Base-by-base conservation (phyloP, 2,113 vertebrate genomes). In the Leiothrix lutea region DNA sequence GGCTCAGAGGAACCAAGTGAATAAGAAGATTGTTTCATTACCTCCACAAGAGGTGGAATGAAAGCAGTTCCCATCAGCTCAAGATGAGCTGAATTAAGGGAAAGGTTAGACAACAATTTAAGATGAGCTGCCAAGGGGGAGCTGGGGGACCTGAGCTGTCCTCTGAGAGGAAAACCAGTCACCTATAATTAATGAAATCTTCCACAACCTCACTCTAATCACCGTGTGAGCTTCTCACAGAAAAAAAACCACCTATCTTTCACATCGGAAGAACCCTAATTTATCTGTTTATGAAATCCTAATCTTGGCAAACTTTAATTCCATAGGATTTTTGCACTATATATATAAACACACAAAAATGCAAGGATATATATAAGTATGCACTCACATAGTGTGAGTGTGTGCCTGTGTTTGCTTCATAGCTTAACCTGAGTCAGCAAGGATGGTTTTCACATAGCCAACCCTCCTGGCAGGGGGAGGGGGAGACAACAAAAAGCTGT, bases 21-120 rank as follows among this genome's bases (percentile, higher is more conserved):
- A 99, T 98, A 98, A 98, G 98, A 98, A 98, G 98, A 98, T 98
- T 98, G 98, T 99, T 99, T 98, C 98, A 97, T 97, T 98, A 98
- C 98, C 98, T 98, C 98, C 97, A 98, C 97, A 98, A 98, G 98
- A 98, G 98, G 98, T 98, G 97, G 97, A 98, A 98, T 98, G 97
- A 99, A 98, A 98, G 98, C 97, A 92, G 97, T 98, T 99, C 98
- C 98, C 98, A 98, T 98, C 98, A 98, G 98, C 98, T 98, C 97
- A 97, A 98, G 98, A 98, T 98, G 98, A 98, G 98, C 97, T 97
- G 97, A 98, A 98, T 98, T 98, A 98, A 98, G 97, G 94, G 97
- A 97, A 98, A 98, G 98, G 98, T 98, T 98, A 98, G 98, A 98
- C 97, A 97, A 98, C 97, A 98, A 97, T 98, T 97, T 97, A 97